Evolutionary conservation across 2,888 invertebrate species (phyloP).

Genomic region (Argyresthia goedartella): DNA sequence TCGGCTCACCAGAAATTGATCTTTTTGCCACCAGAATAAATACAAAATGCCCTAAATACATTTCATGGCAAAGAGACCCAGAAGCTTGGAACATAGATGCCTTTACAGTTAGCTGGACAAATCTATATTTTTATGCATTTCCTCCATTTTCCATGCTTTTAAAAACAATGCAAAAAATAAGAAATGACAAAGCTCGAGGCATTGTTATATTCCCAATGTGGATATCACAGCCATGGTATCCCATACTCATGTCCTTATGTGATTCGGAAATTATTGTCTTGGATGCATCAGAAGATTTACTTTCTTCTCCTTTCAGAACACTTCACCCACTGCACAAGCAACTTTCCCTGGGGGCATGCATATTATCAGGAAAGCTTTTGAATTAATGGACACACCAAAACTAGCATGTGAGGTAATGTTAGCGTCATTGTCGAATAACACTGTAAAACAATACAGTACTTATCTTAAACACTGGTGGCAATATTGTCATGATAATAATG

Average conservation of each 20-base stretch:
- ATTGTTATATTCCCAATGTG: constrained; percentile 8
- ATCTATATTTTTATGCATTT: constrained; percentile 11
- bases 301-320: constrained; percentile 11
- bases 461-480: constrained; percentile 12
- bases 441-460: constrained; percentile 8
- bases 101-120: neutral
- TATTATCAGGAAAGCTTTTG: constrained; percentile 11
- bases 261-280: constrained; percentile 1
- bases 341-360: constrained; percentile 1
- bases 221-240: neutral
- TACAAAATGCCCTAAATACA: neutral
- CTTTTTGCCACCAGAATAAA: neutral
- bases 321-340: constrained; percentile 11
- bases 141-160: constrained; percentile 10
- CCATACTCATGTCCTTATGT: neutral
- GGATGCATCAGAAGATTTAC: constrained; percentile 8
- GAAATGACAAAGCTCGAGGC: constrained; percentile 8
- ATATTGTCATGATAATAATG: constrained; percentile 4
- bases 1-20: neutral
- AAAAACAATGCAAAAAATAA: constrained; percentile 9
- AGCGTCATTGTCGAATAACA: constrained; percentile 10
- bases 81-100: neutral
- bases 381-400: constrained; percentile 5
- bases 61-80: neutral
- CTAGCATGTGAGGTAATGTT: constrained; percentile 10